Percentiles rank a stretch among this genome's conserved stretches.
Evolutionary conservation across 1,140 invertebrate genomes (phyloP).

Genomic region (Conopomorpha cramerella): DNA sequence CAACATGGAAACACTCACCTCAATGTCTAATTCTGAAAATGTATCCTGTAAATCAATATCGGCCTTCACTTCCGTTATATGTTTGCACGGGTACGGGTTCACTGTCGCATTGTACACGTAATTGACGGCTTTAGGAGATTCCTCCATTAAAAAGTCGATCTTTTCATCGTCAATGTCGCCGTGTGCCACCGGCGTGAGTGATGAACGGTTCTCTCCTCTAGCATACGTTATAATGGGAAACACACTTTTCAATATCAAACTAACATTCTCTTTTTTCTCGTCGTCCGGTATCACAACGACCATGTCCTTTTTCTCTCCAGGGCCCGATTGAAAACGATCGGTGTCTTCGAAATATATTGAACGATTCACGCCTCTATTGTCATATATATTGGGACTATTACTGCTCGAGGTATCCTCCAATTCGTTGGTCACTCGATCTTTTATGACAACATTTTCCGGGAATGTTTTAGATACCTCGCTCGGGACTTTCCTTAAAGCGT

Average conservation of each 20-base stretch:
- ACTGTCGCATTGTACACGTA: conserved; percentile 15
- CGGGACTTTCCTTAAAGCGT: too few species aligned
- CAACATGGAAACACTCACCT: too few species aligned
- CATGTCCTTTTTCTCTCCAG: conserved; percentile 12
- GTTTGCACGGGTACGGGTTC: conserved; percentile 14
- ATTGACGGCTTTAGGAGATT: conserved; percentile 4
- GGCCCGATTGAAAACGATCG: conserved; percentile 25
- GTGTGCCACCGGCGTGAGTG: conserved; percentile 7
- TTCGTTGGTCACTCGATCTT: too few species aligned
- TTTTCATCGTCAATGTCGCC: conserved; percentile 15
- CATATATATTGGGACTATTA: conserved; percentile 8
- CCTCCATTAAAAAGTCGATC: conserved; percentile 23
- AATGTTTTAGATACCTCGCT: too few species aligned
- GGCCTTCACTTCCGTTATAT: conserved; percentile 12
- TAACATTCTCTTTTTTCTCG: conserved; percentile 11
- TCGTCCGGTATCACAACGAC: conserved; percentile 9
- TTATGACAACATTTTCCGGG: too few species aligned
- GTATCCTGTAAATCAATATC: conserved; percentile 30
- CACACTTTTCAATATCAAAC: conserved; percentile 8
- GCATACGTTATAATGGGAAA: background rate
- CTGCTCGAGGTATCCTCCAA: too few species aligned
- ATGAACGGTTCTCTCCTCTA: conserved; percentile 3
- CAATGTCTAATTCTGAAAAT: conserved; percentile 30
- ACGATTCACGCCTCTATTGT: conserved; percentile 13
- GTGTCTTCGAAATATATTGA: conserved; percentile 15